Evolutionary conservation across 2,797 vertebrate species (phyloP), one percentile per base, ranked within the genome.

Genomic region (Anguilla anguilla): DNA sequence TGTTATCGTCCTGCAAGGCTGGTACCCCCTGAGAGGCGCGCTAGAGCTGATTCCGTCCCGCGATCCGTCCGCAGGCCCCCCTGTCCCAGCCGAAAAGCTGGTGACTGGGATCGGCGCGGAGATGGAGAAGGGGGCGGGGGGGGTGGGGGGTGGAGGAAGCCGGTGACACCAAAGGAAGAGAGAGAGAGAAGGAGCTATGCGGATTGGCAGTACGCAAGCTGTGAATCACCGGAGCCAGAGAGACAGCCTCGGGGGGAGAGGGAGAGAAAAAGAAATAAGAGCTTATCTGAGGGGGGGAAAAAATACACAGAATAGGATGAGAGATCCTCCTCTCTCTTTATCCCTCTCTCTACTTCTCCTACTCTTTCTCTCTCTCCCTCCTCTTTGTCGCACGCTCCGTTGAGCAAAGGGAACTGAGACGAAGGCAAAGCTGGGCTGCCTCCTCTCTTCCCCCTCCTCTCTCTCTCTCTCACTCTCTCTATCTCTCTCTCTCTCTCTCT

Each of bases 371-470:
- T 82, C 17, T 82, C 79, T 82, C 79, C 35, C 79, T 82, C 43
- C 13, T n/a, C 39, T 25, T n/a, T 82, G 79, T 46, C 25, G 22
- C 74, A 79, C 28, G 59, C 35, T 85, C 83, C 22, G 53, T 39
- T 39, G 83, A 57, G 83, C 83, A 51, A 53, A 69, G 9, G 17
- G 57, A 86, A 86, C 31, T 69, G 85, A 86, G 64, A 61, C 25
- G 53, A 15, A 35, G 22, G 79, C 22, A n/a, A 31, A 84, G 83
- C 53, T 35, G 83, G 55, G 28, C 17, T 84, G 35, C 83, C 51
- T 46, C n/a, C 85, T 88, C 74, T 88, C 81, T 87, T 90, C 79
- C 67, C 79, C 86, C 28, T 25, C 13, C 13, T 5, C 86, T 90
- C 85, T 57, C 67, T 86, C 19, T 53, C 11, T 25, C 67, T 11